Conservation (phyloP, 2,797 vertebrate genomes). For the Melanotaenia nigrans region DNA sequence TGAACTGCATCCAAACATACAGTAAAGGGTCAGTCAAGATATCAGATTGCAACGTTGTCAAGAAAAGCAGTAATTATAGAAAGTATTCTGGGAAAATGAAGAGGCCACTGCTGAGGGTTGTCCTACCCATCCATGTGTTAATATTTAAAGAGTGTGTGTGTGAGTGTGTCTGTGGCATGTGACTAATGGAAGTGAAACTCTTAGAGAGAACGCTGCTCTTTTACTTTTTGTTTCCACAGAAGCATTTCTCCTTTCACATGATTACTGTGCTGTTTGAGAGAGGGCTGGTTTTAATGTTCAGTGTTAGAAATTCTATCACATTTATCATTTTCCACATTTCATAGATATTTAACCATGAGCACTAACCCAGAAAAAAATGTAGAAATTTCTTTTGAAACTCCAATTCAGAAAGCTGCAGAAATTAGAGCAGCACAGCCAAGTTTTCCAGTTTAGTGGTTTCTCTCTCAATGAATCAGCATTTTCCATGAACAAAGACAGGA, state of each 20-base stretch:
- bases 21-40: background rate
- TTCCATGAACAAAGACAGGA: conserved; percentile 18
- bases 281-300: background rate
- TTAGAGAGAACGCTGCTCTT: conserved; percentile 21
- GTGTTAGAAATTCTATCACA: background rate
- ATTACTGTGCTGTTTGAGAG: background rate
- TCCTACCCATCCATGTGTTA: background rate
- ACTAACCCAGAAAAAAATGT: too few relatives aligned
- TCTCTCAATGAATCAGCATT: conserved; percentile 24
- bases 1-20: conserved; percentile 3
- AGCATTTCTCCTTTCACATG: conserved; percentile 6
- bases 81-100: conserved; percentile 24
- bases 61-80: conserved; percentile 23
- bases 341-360: background rate
- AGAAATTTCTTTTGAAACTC: background rate
- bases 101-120: conserved; percentile 3
- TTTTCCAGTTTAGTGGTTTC: conserved; percentile 8
- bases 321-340: background rate
- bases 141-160: background rate
- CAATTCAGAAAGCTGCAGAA: conserved; percentile 1
- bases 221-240: conserved; percentile 12
- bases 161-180: conserved; percentile 18
- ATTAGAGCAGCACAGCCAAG: background rate
- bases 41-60: background rate
- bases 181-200: conserved; percentile 60